Evolutionary conservation across 23 tunicate genomes (phyloP).

Genomic region (Oikopleura dioica): DNA sequence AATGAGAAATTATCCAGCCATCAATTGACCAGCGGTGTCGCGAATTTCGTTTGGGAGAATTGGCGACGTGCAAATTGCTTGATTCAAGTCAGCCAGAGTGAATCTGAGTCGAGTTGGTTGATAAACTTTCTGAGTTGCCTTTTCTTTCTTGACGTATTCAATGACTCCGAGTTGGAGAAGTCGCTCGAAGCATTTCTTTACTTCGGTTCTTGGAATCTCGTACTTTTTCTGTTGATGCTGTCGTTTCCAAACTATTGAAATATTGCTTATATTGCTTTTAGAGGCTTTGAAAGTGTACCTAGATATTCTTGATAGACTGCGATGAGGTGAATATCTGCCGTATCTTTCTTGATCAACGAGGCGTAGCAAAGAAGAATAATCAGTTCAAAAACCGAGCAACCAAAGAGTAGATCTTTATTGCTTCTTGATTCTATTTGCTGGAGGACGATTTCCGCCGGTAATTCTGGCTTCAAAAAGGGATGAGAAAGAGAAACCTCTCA

Average conservation of each 20-base stretch:
- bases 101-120: not conserved
- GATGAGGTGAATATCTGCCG: not conserved
- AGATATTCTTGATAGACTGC: not conserved
- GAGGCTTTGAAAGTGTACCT: not conserved
- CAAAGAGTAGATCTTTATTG: not conserved
- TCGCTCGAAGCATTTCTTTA: not conserved
- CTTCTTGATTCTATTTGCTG: not conserved
- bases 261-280: too few species aligned
- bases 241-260: not conserved
- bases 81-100: not conserved
- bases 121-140: not conserved
- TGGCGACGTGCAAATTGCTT: not conserved
- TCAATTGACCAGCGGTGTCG: not conserved
- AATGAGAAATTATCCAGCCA: conserved; percentile 13
- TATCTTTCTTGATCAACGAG: not conserved
- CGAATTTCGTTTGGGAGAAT: not conserved
- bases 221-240: conserved; percentile 6
- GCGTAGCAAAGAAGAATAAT: conserved; percentile 1
- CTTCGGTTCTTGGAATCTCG: not conserved
- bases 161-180: not conserved
- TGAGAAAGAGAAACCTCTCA: too few species aligned
- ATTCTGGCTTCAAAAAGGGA: not conserved
- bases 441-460: not conserved
- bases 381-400: conserved; percentile 9
- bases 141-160: not conserved